phyloP scores from a whole-genome alignment of 2,797 vertebrate species.

The Chiloscyllium punctatum region DNA sequence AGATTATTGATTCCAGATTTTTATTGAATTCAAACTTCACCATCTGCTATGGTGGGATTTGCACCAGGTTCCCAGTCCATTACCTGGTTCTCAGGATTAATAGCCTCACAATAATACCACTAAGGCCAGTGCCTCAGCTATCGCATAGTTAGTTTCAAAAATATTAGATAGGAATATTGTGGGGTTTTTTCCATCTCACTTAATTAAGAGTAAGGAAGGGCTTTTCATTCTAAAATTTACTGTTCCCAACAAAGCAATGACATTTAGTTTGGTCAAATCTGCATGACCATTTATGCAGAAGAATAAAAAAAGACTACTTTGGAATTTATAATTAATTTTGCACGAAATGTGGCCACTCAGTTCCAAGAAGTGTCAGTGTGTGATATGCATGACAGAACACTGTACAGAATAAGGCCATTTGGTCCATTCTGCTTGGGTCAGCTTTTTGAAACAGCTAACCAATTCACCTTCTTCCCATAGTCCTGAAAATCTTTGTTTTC shows the following conservation, averaged over 20 bases:
- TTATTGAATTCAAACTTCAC: too few species aligned
- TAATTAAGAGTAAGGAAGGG: not conserved
- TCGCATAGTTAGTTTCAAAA: not conserved
- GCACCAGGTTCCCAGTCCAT: too few species aligned
- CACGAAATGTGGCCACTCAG: not conserved
- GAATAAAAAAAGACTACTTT: not conserved
- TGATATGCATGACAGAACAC: not conserved
- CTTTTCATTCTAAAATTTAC: not conserved
- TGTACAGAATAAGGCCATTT: not conserved
- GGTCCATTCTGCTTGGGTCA: not conserved
- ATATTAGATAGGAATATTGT: not conserved
- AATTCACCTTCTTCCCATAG: not conserved
- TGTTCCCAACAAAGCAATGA: not conserved
- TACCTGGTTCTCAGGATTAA: too few species aligned
- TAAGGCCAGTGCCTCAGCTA: too few species aligned
- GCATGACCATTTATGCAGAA: not conserved
- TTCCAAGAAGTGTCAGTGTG: not conserved
- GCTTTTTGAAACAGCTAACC: not conserved
- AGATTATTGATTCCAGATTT: too few species aligned
- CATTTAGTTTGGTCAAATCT: not conserved
- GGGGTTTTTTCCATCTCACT: not conserved
- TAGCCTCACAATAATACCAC: too few species aligned
- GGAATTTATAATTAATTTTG: not conserved
- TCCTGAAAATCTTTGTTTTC: not conserved
- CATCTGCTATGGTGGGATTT: too few species aligned